Percentiles rank a stretch among this genome's conserved stretches.
Conservation (phyloP, 2,113 vertebrate species). For the Ictidomys tridecemlineatus region DNA sequence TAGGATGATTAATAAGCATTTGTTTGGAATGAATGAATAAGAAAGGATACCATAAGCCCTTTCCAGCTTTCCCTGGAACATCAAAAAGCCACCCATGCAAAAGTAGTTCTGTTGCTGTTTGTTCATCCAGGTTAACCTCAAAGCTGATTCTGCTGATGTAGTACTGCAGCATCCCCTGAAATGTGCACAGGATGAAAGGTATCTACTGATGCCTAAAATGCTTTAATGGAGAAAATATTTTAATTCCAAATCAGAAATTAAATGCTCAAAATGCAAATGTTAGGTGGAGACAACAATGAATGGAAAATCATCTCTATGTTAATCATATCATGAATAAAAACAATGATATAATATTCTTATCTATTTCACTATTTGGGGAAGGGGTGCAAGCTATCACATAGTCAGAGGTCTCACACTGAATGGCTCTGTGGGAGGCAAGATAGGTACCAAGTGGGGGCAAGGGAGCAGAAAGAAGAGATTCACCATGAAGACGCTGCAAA, state of each 20-base stretch:
- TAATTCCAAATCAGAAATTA: slow-evolving; percentile 19
- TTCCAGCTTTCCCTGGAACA: neutral
- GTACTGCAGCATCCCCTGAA: neutral
- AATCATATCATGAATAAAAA: neutral
- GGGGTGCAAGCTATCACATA: neutral
- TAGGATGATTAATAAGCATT: neutral
- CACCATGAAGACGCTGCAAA: neutral
- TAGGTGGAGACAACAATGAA: neutral
- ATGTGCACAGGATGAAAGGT: neutral
- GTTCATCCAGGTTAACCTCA: neutral
- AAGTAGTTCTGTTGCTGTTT: neutral
- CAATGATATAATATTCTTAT: neutral
- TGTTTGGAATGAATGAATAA: slow-evolving; percentile 9
- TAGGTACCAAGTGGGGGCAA: neutral
- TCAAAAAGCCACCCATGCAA: neutral
- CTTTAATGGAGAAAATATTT: neutral
- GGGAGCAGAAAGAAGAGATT: neutral
- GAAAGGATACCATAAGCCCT: neutral
- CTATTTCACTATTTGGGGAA: neutral
- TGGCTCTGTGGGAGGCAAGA: neutral
- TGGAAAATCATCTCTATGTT: neutral
- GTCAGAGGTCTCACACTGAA: neutral
- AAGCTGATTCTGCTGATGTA: neutral
- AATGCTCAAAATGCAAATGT: slow-evolving; percentile 1
- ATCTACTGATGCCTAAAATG: neutral